A percentile compares a stretch with the other conserved stretches of the same genome.
These are phyloP conservation scores for Perccottus glenii DNA, from an alignment of 2,113 vertebrate species.

Conservation along the genomic window DNA sequence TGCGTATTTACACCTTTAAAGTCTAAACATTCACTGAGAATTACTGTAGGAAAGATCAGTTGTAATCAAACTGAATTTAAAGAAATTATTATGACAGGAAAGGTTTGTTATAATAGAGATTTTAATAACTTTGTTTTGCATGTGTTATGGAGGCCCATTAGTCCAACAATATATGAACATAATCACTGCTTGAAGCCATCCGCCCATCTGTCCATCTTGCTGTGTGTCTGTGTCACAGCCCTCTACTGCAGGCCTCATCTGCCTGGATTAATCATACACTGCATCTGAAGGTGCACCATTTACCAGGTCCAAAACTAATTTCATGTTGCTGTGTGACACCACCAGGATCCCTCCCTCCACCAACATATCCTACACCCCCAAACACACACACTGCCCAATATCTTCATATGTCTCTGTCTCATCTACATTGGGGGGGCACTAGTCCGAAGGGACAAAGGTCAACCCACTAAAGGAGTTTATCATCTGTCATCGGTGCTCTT, in stretches of 20 bases:
- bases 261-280: constrained; percentile 69
- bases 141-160: neutral
- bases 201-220: constrained; percentile 35
- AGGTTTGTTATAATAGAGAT: no score
- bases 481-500: constrained; percentile 67
- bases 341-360: constrained; percentile 26
- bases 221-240: constrained; percentile 38
- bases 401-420: constrained; percentile 79
- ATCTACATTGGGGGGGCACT: constrained; percentile 72
- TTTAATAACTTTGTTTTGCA: neutral
- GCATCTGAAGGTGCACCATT: constrained; percentile 56
- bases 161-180: constrained; percentile 40
- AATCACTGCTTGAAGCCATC: constrained; percentile 37
- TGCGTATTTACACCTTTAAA: no score
- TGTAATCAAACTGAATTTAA: no score
- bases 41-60: no score
- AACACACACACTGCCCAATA: constrained; percentile 59
- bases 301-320: constrained; percentile 68
- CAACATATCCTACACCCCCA: constrained; percentile 19
- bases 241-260: constrained; percentile 36
- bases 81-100: no score
- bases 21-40: no score
- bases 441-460: constrained; percentile 72
- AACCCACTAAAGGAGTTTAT: constrained; percentile 71
- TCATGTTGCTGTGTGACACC: constrained; percentile 52